Conservation (phyloP, 2,888 invertebrate species). For the Eupithecia pulchellata region DNA sequence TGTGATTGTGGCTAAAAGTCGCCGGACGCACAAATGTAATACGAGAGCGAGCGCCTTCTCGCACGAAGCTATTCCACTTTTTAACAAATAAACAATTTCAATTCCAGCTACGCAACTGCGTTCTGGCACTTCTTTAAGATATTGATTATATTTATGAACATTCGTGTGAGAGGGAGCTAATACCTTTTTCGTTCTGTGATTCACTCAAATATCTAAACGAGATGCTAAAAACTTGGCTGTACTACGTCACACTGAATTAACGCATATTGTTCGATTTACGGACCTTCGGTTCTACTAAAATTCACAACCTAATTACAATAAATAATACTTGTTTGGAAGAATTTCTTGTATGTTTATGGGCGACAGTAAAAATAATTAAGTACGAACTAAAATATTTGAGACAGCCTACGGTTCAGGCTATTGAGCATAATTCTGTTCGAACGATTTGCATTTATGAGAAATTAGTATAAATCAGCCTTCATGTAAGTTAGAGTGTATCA, state of each 20-base stretch:
- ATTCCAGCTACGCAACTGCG: neutral
- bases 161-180: neutral
- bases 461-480: neutral
- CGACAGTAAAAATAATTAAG: neutral
- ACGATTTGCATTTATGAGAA: neutral
- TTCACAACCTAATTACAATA: slow-evolving; percentile 1
- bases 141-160: neutral
- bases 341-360: neutral
- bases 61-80: neutral
- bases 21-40: neutral
- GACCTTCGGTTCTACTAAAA: neutral
- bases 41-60: neutral
- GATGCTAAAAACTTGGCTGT: neutral
- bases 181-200: neutral
- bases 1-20: neutral
- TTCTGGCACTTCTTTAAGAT: neutral
- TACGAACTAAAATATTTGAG: neutral
- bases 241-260: neutral
- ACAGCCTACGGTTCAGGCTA: neutral
- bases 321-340: neutral
- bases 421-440: neutral
- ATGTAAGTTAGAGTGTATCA: neutral
- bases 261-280: neutral
- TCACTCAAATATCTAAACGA: neutral
- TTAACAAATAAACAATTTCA: no score